phyloP scores from a whole-genome alignment of 2,797 vertebrate species.

The Cryptoblepharus egeriae region DNA sequence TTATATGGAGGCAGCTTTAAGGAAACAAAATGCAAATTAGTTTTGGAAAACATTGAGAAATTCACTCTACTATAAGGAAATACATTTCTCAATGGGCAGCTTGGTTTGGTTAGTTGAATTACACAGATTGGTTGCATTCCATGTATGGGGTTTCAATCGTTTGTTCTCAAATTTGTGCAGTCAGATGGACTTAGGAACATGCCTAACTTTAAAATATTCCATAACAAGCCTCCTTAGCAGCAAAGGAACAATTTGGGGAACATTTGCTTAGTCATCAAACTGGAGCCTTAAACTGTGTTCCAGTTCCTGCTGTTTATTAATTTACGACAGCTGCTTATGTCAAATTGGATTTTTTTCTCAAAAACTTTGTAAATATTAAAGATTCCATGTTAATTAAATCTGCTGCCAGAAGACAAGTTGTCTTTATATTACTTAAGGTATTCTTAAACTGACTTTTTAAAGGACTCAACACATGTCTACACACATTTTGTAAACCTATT shows the following conservation, averaged over 20 bases:
- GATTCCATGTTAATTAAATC: slow-evolving; percentile 21
- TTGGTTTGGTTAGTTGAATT: not conserved
- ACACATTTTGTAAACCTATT: too few species aligned
- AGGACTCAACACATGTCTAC: not conserved
- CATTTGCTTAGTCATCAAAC: slow-evolving; percentile 31
- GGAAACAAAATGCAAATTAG: slow-evolving; percentile 17
- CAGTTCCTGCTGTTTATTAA: slow-evolving; percentile 4
- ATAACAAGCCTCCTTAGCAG: slow-evolving; percentile 6
- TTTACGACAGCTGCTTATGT: slow-evolving; percentile 17
- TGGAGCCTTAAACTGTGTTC: not conserved
- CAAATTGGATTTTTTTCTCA: not conserved
- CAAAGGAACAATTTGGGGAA: slow-evolving; percentile 10
- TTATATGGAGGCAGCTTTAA: slow-evolving; percentile 81
- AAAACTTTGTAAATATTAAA: slow-evolving; percentile 12
- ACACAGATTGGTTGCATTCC: not conserved
- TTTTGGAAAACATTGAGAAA: not conserved
- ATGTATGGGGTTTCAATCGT: not conserved
- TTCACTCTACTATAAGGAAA: not conserved
- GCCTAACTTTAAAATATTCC: slow-evolving; percentile 1
- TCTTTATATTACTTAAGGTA: slow-evolving; percentile 1
- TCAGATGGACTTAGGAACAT: not conserved
- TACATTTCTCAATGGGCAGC: not conserved
- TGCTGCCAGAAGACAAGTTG: not conserved
- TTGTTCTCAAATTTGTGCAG: not conserved
- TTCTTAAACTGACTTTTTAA: not conserved